These are phyloP conservation scores for Lasioglossum pauxillum DNA, from an alignment of 2,888 invertebrate genomes.

Conservation along the genomic window DNA sequence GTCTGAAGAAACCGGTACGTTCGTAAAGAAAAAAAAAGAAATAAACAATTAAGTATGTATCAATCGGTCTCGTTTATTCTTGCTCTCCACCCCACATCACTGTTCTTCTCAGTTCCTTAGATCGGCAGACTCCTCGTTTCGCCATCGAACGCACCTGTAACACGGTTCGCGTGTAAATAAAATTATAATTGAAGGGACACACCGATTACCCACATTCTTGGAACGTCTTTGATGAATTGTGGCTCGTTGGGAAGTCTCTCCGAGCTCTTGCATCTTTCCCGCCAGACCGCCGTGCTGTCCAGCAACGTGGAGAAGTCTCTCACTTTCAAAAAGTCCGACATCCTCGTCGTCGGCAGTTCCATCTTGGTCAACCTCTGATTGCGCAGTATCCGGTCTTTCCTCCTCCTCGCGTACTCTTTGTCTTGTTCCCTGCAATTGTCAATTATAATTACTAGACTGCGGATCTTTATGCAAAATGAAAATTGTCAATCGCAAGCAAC, in stretches of 20 bases:
- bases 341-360: conserved; percentile 1
- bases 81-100: neutral
- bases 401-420: conserved; percentile 73
- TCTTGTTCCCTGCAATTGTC: conserved; percentile 75
- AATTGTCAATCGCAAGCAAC: neutral
- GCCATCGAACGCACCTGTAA: conserved; percentile 66
- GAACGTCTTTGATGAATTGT: conserved; percentile 79
- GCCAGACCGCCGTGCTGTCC: conserved; percentile 79
- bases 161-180: conserved; percentile 22
- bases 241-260: conserved; percentile 44
- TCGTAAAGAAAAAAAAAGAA: conserved; percentile 80
- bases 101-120: conserved; percentile 15
- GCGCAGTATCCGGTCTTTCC: conserved; percentile 63
- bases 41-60: conserved; percentile 83
- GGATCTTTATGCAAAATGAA: neutral
- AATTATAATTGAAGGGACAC: conserved; percentile 16
- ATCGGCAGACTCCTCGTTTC: conserved; percentile 66
- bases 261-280: conserved; percentile 72
- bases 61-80: conserved; percentile 70
- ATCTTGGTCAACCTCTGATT: conserved; percentile 38
- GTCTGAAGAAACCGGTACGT: conserved; percentile 81
- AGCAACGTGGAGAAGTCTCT: conserved; percentile 73
- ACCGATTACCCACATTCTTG: conserved; percentile 72
- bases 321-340: conserved; percentile 13
- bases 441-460: neutral